phyloP scores from a whole-genome alignment of 2,888 invertebrate species.

The Caradrina clavipalpis region DNA sequence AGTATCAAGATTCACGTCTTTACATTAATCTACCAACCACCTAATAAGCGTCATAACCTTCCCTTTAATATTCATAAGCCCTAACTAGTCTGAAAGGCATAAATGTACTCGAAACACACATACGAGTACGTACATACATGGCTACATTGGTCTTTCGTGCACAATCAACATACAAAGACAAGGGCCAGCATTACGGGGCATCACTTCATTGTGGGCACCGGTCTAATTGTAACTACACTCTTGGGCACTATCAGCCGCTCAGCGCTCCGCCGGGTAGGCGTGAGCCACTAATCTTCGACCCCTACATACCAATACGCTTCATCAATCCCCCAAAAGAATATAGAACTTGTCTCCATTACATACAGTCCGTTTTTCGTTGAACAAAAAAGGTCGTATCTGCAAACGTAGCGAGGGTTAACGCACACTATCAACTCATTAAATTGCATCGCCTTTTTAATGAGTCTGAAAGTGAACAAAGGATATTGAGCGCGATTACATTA shows the following conservation, averaged over 20 bases:
- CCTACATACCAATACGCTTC: slow-evolving; percentile 87
- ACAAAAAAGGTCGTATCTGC: slow-evolving; percentile 78
- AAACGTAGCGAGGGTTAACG: slow-evolving; percentile 90
- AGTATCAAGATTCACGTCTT: slow-evolving; percentile 9
- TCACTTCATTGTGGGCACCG: slow-evolving; percentile 91
- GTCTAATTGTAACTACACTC: slow-evolving; percentile 91
- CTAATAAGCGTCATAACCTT: slow-evolving; percentile 29
- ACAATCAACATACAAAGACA: slow-evolving; percentile 91
- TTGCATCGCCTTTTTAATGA: slow-evolving; percentile 91
- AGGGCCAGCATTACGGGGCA: slow-evolving; percentile 88
- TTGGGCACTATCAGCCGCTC: slow-evolving; percentile 90
- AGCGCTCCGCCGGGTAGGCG: slow-evolving; percentile 90
- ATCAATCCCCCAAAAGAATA: slow-evolving; percentile 65
- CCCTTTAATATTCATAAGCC: slow-evolving; percentile 62
- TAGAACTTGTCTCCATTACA: slow-evolving; percentile 64
- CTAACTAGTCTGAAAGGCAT: slow-evolving; percentile 44
- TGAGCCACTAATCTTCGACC: slow-evolving; percentile 91
- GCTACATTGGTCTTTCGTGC: slow-evolving; percentile 77
- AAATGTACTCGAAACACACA: slow-evolving; percentile 43
- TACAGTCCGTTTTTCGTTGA: slow-evolving; percentile 71
- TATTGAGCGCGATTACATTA: slow-evolving; percentile 90
- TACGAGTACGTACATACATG: slow-evolving; percentile 27
- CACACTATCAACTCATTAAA: slow-evolving; percentile 91
- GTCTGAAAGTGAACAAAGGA: slow-evolving; percentile 91
- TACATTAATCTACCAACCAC: background rate